phyloP scores from a whole-genome alignment of 2,797 vertebrate genomes.

The Ctenopoma kingsleyae region DNA sequence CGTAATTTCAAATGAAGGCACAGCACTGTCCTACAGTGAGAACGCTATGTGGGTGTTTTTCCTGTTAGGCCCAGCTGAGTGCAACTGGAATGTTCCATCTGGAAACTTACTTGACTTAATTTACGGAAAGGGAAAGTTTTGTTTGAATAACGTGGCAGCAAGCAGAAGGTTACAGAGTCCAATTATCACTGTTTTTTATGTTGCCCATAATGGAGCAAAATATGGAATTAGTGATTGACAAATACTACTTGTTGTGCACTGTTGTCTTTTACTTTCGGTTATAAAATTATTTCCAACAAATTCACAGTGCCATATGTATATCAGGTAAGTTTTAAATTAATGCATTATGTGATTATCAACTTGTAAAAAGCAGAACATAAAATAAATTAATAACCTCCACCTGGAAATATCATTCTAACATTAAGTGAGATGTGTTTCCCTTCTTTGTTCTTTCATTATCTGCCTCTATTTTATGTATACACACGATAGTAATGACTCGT shows the following conservation, averaged over 20 bases:
- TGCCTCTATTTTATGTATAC: conserved; percentile 7
- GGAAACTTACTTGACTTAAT: conserved; percentile 18
- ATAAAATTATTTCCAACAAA: neutral
- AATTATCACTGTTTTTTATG: neutral
- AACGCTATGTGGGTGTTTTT: conserved; percentile 5
- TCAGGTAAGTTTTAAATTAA: conserved; percentile 11
- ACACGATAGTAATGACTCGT: conserved; percentile 3
- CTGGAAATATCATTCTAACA: neutral
- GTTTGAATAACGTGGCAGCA: conserved; percentile 24
- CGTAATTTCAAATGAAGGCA: neutral
- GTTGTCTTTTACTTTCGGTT: conserved; percentile 2
- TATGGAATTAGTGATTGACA: conserved; percentile 32
- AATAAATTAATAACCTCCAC: neutral
- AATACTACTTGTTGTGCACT: conserved; percentile 4
- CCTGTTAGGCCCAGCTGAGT: neutral
- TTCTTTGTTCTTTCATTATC: neutral
- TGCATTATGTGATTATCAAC: conserved; percentile 7
- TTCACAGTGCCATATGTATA: neutral
- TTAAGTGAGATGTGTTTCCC: neutral
- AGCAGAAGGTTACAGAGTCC: neutral
- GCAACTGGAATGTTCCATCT: conserved; percentile 36
- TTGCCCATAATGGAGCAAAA: neutral
- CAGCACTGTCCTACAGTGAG: conserved; percentile 13
- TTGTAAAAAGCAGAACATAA: neutral
- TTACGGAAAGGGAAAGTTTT: conserved; percentile 5